phyloP scores from a whole-genome alignment of 2,888 invertebrate species.

The Seira ritae region DNA sequence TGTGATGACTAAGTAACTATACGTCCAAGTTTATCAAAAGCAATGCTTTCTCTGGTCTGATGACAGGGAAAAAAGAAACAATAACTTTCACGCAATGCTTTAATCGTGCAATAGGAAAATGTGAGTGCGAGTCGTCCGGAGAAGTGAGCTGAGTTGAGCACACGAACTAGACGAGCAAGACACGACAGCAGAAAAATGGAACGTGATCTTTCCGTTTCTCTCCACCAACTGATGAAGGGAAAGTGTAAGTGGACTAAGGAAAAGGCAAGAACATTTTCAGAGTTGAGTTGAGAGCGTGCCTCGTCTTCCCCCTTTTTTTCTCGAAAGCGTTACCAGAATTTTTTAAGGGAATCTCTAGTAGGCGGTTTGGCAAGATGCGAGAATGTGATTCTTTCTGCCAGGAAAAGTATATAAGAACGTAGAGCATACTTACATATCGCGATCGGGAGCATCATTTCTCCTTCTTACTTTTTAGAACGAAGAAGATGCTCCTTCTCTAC shows the following conservation, averaged over 20 bases:
- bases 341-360: conserved; percentile 27
- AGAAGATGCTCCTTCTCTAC: neutral
- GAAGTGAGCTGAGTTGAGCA: no score
- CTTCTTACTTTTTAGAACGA: neutral
- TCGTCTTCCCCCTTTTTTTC: conserved; percentile 25
- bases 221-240: conserved; percentile 58
- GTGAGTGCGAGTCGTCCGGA: neutral
- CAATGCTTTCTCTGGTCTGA: neutral
- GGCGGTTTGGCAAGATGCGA: conserved; percentile 7
- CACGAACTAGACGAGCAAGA: conserved; percentile 19
- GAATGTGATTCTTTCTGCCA: neutral
- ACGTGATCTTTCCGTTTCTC: conserved; percentile 64
- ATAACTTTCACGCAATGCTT: neutral
- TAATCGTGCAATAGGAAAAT: neutral
- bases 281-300: conserved; percentile 37
- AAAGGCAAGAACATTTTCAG: conserved; percentile 19
- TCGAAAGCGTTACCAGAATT: conserved; percentile 17
- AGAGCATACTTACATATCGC: no score
- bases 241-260: conserved; percentile 42
- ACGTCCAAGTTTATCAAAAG: neutral
- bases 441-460: conserved; percentile 27
- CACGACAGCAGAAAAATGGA: conserved; percentile 48
- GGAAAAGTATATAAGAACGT: neutral
- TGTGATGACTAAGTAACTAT: no score
- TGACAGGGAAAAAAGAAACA: neutral